phyloP scores from a whole-genome alignment of 2,797 vertebrate species.

The Crocodylus rhombifer region DNA sequence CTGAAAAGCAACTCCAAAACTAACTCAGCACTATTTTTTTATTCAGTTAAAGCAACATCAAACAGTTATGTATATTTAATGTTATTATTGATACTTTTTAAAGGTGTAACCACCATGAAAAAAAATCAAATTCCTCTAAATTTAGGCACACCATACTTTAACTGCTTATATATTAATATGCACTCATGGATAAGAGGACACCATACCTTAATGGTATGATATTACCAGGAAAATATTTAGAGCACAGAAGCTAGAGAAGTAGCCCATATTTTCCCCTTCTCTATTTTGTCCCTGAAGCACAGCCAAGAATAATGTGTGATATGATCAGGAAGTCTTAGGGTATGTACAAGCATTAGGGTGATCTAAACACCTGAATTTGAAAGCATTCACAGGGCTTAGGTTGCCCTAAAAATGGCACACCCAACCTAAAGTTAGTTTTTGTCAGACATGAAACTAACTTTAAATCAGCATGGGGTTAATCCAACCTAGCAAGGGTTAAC shows the following conservation, averaged over 20 bases:
- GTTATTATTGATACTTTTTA: not conserved
- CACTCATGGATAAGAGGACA: not conserved
- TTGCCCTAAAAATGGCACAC: too few relatives aligned
- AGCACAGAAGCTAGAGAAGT: conserved; percentile 28
- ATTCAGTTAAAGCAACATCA: not conserved
- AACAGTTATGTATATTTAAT: not conserved
- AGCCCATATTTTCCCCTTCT: not conserved
- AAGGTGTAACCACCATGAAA: not conserved
- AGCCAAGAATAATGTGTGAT: conserved; percentile 51
- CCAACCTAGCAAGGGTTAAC: too few relatives aligned
- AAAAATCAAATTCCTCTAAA: not conserved
- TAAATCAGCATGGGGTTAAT: too few relatives aligned
- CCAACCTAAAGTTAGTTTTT: too few relatives aligned
- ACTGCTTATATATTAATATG: not conserved
- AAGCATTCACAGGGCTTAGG: too few relatives aligned
- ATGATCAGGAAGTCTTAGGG: conserved; percentile 34
- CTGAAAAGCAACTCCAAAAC: conserved; percentile 22
- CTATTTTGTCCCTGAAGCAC: conserved; percentile 27
- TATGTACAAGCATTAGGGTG: not conserved
- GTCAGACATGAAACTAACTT: too few relatives aligned
- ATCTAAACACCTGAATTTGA: too few relatives aligned
- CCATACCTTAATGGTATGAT: not conserved
- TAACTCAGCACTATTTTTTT: not conserved
- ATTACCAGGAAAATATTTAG: not conserved
- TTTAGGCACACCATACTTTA: conserved; percentile 15